A percentile compares a stretch with the other conserved stretches of the same genome.
phyloP scores from a whole-genome alignment of 2,888 invertebrate species.

The Drosophila parthenogenetica region DNA sequence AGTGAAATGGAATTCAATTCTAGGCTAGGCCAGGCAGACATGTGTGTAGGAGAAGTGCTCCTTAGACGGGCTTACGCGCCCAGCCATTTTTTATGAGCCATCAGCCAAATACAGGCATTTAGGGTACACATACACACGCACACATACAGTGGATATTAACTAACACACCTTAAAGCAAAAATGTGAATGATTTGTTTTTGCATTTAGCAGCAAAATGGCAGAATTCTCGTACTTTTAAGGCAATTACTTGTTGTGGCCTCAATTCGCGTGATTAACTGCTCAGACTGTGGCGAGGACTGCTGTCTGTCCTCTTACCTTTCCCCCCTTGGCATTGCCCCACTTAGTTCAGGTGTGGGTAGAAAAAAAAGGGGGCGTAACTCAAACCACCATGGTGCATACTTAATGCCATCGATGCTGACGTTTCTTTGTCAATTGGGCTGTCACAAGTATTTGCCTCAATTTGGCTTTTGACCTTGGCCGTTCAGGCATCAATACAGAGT shows the following conservation, averaged over 20 bases:
- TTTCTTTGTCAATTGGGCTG: slow-evolving; percentile 49
- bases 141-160: slow-evolving; percentile 9
- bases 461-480: slow-evolving; percentile 49
- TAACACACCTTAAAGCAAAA: slow-evolving; percentile 45
- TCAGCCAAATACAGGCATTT: slow-evolving; percentile 27
- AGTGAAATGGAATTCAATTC: neutral
- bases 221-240: slow-evolving; percentile 54
- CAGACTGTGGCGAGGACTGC: slow-evolving; percentile 45
- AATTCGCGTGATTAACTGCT: slow-evolving; percentile 70
- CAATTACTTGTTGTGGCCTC: slow-evolving; percentile 58
- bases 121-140: slow-evolving; percentile 16
- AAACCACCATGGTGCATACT: slow-evolving; percentile 20
- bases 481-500: slow-evolving; percentile 20
- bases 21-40: slow-evolving; percentile 18
- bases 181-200: slow-evolving; percentile 60
- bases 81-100: slow-evolving; percentile 51
- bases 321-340: neutral
- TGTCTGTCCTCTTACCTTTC: neutral
- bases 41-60: slow-evolving; percentile 22
- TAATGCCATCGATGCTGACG: slow-evolving; percentile 44
- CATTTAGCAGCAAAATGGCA: slow-evolving; percentile 30
- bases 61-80: slow-evolving; percentile 36
- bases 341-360: neutral
- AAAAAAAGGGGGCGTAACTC: slow-evolving; percentile 1
- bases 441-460: slow-evolving; percentile 46